Evolutionary conservation across 2,797 vertebrate genomes (phyloP).

Genomic region (Limosa lapponica): DNA sequence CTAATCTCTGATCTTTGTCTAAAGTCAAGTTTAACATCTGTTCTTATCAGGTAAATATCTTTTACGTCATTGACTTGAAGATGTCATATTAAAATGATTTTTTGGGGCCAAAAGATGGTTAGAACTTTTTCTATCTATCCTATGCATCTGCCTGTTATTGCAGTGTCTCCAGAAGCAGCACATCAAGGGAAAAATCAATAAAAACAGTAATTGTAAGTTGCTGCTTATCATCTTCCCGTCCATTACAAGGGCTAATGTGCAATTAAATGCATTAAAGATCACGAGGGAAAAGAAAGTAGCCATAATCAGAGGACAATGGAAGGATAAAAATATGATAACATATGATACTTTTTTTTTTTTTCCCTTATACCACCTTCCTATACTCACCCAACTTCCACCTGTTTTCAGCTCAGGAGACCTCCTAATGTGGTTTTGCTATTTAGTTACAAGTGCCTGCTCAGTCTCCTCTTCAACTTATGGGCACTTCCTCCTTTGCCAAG

Average conservation of each 20-base stretch:
- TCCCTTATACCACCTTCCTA: neutral
- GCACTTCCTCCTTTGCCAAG: neutral
- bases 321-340: neutral
- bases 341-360: neutral
- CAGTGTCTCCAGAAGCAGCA: constrained; percentile 11
- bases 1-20: neutral
- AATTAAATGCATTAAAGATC: constrained; percentile 44
- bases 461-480: neutral
- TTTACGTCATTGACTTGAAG: neutral
- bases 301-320: neutral
- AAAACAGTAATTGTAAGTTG: neutral
- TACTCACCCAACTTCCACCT: neutral
- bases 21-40: neutral
- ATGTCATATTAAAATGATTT: neutral
- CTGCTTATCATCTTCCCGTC: constrained; percentile 34
- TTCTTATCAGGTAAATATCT: neutral
- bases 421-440: neutral
- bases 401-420: neutral
- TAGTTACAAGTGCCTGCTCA: neutral
- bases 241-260: constrained; percentile 32
- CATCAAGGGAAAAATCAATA: constrained; percentile 42
- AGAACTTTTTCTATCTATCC: neutral
- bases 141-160: neutral
- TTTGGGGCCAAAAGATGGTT: neutral
- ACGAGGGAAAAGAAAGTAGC: neutral